Base-by-base conservation (phyloP, 2,797 vertebrate species). In the Bucorvus abyssinicus region DNA sequence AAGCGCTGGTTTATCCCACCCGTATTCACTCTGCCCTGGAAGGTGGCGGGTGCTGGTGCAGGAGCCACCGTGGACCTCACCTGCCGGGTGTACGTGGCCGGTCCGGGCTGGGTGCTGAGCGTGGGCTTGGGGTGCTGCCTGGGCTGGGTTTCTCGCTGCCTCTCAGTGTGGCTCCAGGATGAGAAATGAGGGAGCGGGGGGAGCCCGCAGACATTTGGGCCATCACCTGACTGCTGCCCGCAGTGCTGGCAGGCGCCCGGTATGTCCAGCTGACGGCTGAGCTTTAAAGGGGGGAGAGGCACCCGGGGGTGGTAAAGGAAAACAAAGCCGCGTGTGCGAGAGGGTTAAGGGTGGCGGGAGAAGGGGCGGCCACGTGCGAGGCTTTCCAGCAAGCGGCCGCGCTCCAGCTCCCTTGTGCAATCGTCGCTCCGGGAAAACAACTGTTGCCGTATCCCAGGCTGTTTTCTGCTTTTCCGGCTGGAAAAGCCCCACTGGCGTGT, bases 181-280 rank as follows among this genome's bases (percentile, higher is more conserved):
- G 32, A 52, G 90, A 56, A 79, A 27, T 61, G 44, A 84, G 53
- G 68, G 68, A 50, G 73, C 7, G 4, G 42, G 92, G 77, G 75
- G 52, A 87, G 87, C 75, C 44, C 11, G 11, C 1, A 11, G 80
- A 55, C 32, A 0, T 32, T 42, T 49, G 53, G 82, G 71, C 71
- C 53, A 87, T 68, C 96, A 97, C 63, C 97, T 97, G 95, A 97
- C 23, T 61, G 82, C 82, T 24, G n/a, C 57, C 23, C 12, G 68
- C 49, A 29, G 85, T n/a, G 85, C 94, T 95, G 95, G 91, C 96
- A 76, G 60, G 61, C 27, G 16, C 91, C 56, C 36, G 92, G 91
- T 32, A 60, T 75, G 91, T 60, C 86, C 97, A 42, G 93, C 95
- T 95, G 96, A 93, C 97, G 84, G 95, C 85, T 86, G 87, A 63